phyloP scores from a whole-genome alignment of 2,797 vertebrate genomes.

The Naso thynnoides region DNA sequence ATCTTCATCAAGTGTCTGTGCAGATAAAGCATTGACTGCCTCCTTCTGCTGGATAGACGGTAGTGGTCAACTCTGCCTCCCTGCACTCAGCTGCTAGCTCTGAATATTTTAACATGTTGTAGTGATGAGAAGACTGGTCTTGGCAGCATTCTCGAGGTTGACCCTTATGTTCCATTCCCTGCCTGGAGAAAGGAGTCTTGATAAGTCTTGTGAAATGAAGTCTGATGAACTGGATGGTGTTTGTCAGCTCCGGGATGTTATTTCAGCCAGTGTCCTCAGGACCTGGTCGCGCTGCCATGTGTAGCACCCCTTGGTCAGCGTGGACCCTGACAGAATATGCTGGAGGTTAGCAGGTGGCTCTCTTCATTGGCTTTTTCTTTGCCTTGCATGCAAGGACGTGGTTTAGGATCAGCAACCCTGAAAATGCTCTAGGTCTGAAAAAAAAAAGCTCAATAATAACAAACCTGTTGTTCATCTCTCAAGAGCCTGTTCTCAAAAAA shows the following conservation, averaged over 20 bases:
- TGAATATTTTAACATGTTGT: constrained; percentile 24
- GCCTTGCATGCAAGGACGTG: neutral
- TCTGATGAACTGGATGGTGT: constrained; percentile 1
- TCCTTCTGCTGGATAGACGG: constrained; percentile 1
- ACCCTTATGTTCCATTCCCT: constrained; percentile 1
- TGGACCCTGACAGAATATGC: neutral
- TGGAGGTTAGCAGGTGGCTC: neutral
- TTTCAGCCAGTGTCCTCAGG: neutral
- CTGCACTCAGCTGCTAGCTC: constrained; percentile 20
- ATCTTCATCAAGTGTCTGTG: neutral
- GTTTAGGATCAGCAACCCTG: constrained; percentile 4
- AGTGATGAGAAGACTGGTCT: neutral
- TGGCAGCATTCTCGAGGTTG: neutral
- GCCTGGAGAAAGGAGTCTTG: constrained; percentile 5
- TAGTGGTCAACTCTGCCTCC: constrained; percentile 14
- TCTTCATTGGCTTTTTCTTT: neutral
- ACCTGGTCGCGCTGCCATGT: neutral
- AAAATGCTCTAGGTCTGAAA: neutral
- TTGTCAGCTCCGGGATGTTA: neutral
- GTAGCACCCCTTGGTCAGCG: neutral
- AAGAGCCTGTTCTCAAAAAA: neutral
- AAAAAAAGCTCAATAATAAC: neutral
- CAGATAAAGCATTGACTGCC: constrained; percentile 8
- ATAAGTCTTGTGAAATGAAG: neutral
- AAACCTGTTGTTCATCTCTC: neutral